phyloP scores from a whole-genome alignment of 35 echinoderm and acorn worm genomes.

The Diadema setosum region DNA sequence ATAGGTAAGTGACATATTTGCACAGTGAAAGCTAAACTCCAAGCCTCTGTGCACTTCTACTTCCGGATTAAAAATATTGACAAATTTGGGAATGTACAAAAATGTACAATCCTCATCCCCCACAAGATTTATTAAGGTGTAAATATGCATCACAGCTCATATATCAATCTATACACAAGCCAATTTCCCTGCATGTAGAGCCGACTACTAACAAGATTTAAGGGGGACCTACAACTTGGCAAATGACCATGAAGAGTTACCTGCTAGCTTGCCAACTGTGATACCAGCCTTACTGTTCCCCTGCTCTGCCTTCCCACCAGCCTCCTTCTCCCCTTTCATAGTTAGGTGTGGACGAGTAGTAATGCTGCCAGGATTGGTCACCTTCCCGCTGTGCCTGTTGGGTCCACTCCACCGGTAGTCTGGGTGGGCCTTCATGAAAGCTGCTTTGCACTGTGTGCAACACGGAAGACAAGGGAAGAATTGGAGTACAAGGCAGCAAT shows the following conservation, averaged over 20 bases:
- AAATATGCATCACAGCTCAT: too few relatives aligned
- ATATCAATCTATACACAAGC: background rate
- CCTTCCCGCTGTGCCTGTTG: background rate
- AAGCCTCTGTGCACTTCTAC: too few relatives aligned
- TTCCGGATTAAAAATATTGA: too few relatives aligned
- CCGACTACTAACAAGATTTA: background rate
- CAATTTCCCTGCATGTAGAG: background rate
- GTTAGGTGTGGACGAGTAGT: background rate
- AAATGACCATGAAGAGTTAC: background rate
- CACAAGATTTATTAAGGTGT: too few relatives aligned
- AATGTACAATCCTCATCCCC: too few relatives aligned
- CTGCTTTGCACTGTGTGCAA: constrained; percentile 71
- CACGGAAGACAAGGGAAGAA: too few relatives aligned
- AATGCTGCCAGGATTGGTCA: constrained; percentile 17
- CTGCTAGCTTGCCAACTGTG: constrained; percentile 62
- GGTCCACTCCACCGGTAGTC: constrained; percentile 68
- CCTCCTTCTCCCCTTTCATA: background rate
- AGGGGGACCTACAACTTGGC: background rate
- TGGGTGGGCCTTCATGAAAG: constrained; percentile 74
- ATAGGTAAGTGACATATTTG: too few relatives aligned
- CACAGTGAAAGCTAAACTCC: too few relatives aligned
- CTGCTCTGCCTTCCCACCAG: background rate
- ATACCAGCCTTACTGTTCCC: background rate
- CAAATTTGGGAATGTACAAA: too few relatives aligned
- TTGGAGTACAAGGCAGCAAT: too few relatives aligned